Conservation (phyloP, 2,113 vertebrate genomes). For the Catharus minimus region DNA sequence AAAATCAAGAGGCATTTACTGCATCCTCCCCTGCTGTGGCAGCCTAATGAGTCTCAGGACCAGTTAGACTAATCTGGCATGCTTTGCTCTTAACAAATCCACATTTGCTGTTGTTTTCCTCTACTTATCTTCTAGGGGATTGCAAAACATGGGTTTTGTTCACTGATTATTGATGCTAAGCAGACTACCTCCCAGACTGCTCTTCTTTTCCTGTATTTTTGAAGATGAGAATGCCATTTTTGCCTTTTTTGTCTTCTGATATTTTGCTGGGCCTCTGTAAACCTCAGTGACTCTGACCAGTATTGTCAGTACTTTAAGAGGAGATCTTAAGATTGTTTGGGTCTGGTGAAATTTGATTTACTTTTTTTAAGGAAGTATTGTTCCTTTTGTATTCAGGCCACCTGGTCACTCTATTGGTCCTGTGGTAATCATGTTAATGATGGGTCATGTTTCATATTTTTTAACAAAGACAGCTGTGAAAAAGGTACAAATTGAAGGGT, state of each 20-base stretch:
- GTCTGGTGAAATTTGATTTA: neutral
- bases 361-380: neutral
- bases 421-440: neutral
- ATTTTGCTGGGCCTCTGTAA: neutral
- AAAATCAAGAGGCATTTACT: neutral
- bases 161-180: neutral
- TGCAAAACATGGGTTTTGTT: neutral
- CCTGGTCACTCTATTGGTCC: constrained; percentile 4
- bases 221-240: neutral
- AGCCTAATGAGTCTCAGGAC: neutral
- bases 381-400: neutral
- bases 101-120: neutral
- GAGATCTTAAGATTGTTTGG: neutral
- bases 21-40: neutral
- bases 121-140: neutral
- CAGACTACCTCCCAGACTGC: neutral
- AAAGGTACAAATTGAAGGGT: neutral
- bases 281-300: neutral
- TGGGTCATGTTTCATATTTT: neutral
- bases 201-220: neutral
- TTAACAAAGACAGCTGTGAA: neutral
- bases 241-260: neutral
- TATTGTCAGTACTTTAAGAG: neutral
- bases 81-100: neutral
- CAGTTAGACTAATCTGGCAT: neutral